phyloP scores from a whole-genome alignment of 2,797 vertebrate genomes.

The Acrossocheilus fasciatus region DNA sequence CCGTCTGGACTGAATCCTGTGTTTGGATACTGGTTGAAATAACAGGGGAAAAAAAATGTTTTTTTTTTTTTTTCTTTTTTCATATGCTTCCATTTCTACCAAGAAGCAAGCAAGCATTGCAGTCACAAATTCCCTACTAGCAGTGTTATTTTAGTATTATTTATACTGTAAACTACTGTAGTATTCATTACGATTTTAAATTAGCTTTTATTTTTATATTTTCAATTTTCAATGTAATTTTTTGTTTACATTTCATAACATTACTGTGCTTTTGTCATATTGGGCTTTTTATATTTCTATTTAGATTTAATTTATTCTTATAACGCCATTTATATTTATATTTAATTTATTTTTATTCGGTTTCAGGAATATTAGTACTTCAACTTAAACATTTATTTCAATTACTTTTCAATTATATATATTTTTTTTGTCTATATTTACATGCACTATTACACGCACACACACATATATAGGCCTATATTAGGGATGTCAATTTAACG shows the following conservation, averaged over 20 bases:
- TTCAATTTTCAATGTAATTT: not conserved
- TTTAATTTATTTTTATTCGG: not conserved
- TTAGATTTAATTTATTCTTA: not conserved
- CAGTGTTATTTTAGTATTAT: not conserved
- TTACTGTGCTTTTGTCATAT: not conserved
- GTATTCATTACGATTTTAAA: not conserved
- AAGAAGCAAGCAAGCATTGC: not conserved
- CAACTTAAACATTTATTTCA: not conserved
- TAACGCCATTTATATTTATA: not conserved
- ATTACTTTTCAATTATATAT: too few relatives aligned
- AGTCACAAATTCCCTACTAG: not conserved
- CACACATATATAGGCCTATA: not conserved
- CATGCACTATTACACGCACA: not conserved
- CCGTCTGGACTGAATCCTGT: not conserved
- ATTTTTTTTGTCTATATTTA: not conserved
- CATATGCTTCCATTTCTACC: not conserved
- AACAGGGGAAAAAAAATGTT: not conserved
- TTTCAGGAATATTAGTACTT: not conserved
- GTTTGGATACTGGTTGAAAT: not conserved
- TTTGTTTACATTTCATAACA: not conserved
- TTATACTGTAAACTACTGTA: not conserved
- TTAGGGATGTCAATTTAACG: not conserved
- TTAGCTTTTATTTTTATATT: not conserved
- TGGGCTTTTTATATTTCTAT: not conserved
- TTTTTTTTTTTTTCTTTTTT: too few relatives aligned